These are phyloP conservation scores for Blastobasis lacticolella DNA, from an alignment of 2,888 invertebrate species.

Conservation along the genomic window DNA sequence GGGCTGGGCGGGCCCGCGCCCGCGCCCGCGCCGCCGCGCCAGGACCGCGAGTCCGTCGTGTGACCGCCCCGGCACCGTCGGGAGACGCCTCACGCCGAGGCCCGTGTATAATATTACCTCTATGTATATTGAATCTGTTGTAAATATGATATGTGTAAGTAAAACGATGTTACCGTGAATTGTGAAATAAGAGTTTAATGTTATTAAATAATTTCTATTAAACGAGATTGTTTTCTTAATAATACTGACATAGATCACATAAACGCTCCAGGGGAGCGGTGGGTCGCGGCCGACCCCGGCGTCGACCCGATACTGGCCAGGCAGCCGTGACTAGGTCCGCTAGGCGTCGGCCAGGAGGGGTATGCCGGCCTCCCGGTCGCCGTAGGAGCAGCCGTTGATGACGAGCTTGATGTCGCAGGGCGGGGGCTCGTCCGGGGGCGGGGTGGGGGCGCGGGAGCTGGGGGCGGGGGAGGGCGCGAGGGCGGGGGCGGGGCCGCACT, in stretches of 20 bases:
- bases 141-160: slow-evolving; percentile 70
- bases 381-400: slow-evolving; percentile 51
- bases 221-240: slow-evolving; percentile 53
- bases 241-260: slow-evolving; percentile 71
- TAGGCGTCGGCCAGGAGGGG: slow-evolving; percentile 57
- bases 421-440: neutral
- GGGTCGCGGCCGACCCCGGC: too few relatives aligned
- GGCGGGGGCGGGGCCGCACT: slow-evolving; percentile 18
- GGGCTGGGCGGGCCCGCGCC: slow-evolving; percentile 79
- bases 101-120: slow-evolving; percentile 20
- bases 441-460: slow-evolving; percentile 3
- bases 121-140: slow-evolving; percentile 61
- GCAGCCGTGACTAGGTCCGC: slow-evolving; percentile 4
- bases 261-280: slow-evolving; percentile 20
- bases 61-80: slow-evolving; percentile 37
- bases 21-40: slow-evolving; percentile 67
- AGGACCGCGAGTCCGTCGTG: slow-evolving; percentile 60
- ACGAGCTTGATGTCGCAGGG: slow-evolving; percentile 53
- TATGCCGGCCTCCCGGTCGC: slow-evolving; percentile 47
- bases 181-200: slow-evolving; percentile 75
- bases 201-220: slow-evolving; percentile 74
- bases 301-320: too few relatives aligned
- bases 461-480: slow-evolving; percentile 9
- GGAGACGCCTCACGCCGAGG: too few relatives aligned
- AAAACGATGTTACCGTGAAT: slow-evolving; percentile 74